phyloP scores from a whole-genome alignment of 1,140 invertebrate genomes.

The Drosophila melanica region DNA sequence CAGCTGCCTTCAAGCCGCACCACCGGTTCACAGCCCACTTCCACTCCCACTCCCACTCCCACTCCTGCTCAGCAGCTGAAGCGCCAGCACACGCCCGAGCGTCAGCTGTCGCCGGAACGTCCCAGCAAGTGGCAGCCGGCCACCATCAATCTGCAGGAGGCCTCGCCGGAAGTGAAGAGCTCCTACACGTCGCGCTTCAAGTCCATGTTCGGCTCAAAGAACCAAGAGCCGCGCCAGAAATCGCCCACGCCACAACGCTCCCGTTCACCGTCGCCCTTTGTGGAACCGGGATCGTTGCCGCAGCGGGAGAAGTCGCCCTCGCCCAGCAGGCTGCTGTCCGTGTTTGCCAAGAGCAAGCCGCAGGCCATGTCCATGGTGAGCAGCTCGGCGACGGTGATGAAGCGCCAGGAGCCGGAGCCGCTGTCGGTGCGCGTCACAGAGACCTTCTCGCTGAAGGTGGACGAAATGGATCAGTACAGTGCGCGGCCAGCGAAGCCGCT shows the following conservation, averaged over 20 bases:
- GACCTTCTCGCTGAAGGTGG: constrained; percentile 79
- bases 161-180: constrained; percentile 61
- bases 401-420: constrained; percentile 64
- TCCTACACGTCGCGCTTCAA: constrained; percentile 73
- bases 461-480: constrained; percentile 81
- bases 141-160: constrained; percentile 41
- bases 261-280: constrained; percentile 44
- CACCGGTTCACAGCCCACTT: constrained; percentile 35
- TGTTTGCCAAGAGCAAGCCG: constrained; percentile 61
- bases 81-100: constrained; percentile 71
- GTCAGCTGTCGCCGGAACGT: constrained; percentile 61
- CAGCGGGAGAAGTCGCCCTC: constrained; percentile 68
- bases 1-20: constrained; percentile 62
- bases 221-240: constrained; percentile 38
- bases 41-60: neutral
- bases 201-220: constrained; percentile 67
- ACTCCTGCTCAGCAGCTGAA: constrained; percentile 50
- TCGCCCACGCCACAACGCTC: constrained; percentile 56
- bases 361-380: constrained; percentile 63
- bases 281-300: constrained; percentile 8
- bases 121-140: constrained; percentile 44
- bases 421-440: constrained; percentile 73
- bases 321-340: constrained; percentile 55
- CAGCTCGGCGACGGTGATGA: constrained; percentile 50
- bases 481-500: constrained; percentile 55